phyloP scores from a whole-genome alignment of 1,140 invertebrate species.

The Sinonovacula constricta region DNA sequence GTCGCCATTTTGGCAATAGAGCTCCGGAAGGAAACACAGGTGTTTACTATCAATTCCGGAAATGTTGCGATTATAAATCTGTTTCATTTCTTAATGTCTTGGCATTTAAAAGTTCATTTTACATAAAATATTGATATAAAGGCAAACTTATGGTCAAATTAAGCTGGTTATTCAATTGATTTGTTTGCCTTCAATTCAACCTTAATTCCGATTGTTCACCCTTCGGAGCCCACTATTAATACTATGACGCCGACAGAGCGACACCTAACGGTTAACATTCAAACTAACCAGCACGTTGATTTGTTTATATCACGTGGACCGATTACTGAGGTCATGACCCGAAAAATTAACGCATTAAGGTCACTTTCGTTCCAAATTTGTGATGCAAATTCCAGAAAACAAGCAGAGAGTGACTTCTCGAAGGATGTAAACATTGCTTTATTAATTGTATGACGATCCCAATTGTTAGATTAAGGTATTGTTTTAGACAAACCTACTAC shows the following conservation, averaged over 20 bases:
- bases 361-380: too few species aligned
- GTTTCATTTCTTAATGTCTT: not conserved
- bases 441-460: too few species aligned
- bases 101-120: not conserved
- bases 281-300: slow-evolving; percentile 49
- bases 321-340: too few species aligned
- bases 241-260: slow-evolving; percentile 45
- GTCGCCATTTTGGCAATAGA: slow-evolving; percentile 44
- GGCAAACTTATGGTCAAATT: not conserved
- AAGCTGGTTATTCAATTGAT: not conserved
- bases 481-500: too few species aligned
- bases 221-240: slow-evolving; percentile 20
- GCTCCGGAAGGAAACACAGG: slow-evolving; percentile 29
- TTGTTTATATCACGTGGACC: slow-evolving; percentile 45
- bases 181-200: not conserved
- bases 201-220: slow-evolving; percentile 18
- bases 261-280: slow-evolving; percentile 34
- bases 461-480: too few species aligned
- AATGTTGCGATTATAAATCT: not conserved
- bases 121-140: not conserved
- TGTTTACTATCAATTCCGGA: slow-evolving; percentile 20
- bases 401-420: too few species aligned
- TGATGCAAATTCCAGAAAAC: too few species aligned
- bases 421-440: too few species aligned
- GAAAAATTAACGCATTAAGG: too few species aligned